A percentile compares a stretch with the other conserved stretches of the same genome.
Conservation (phyloP, 2,797 vertebrate genomes). For the Sebastes goodei region DNA sequence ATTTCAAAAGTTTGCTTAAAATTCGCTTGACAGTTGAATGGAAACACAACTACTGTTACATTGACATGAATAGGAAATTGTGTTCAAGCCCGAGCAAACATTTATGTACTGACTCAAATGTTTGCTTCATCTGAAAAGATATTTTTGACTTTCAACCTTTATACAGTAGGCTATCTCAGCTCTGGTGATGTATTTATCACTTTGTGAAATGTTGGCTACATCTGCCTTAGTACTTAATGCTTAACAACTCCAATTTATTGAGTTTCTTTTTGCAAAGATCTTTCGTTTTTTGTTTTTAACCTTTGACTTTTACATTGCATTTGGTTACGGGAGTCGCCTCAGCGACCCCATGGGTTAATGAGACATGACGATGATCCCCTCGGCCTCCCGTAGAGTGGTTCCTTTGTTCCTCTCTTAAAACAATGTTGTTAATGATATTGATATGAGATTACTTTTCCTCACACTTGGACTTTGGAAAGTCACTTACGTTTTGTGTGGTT, state of each 20-base stretch:
- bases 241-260: neutral
- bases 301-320: neutral
- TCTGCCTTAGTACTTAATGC: neutral
- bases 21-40: too few species aligned
- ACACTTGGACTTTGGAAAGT: slow-evolving; percentile 33
- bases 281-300: neutral
- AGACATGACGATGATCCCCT: neutral
- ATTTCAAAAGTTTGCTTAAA: too few species aligned
- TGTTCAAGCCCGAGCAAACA: too few species aligned
- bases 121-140: neutral
- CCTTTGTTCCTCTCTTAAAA: neutral
- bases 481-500: slow-evolving; percentile 39
- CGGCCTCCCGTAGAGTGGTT: neutral
- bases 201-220: neutral
- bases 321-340: neutral
- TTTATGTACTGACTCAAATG: too few species aligned
- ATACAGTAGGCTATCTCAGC: neutral
- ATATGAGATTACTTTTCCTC: neutral
- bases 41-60: neutral
- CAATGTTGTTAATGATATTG: neutral
- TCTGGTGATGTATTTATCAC: neutral
- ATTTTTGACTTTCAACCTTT: neutral
- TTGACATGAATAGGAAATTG: too few species aligned
- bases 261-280: neutral
- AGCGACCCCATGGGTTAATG: neutral